A percentile compares a stretch with the other conserved stretches of the same genome.
Evolutionary conservation across 2,888 invertebrate species (phyloP).

Genomic region (Choristoneura rosaceana): DNA sequence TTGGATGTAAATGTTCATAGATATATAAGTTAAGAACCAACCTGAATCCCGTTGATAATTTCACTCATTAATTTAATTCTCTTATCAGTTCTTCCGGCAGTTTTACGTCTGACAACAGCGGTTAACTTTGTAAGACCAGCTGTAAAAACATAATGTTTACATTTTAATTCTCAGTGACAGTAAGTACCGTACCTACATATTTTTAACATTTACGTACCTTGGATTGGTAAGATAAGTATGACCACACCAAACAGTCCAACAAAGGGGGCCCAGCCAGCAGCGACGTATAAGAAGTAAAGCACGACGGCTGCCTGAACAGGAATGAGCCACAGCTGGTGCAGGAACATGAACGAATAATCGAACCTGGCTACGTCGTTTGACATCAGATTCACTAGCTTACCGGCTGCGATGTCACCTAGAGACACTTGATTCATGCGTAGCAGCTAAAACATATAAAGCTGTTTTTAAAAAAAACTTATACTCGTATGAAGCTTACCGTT

Average conservation of each 20-base stretch:
- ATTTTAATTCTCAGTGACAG: neutral
- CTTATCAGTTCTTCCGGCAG: conserved; percentile 92
- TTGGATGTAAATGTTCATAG: neutral
- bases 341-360: conserved; percentile 88
- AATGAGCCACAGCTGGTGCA: conserved; percentile 92
- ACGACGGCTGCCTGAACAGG: conserved; percentile 89
- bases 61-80: conserved; percentile 95
- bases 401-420: conserved; percentile 88
- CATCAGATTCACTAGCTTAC: conserved; percentile 92
- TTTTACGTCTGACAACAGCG: conserved; percentile 73
- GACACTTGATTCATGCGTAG: conserved; percentile 90
- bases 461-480: neutral
- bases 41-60: conserved; percentile 94
- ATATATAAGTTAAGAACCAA: conserved; percentile 54
- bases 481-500: too few species aligned
- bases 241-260: conserved; percentile 79
- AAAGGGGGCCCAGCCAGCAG: conserved; percentile 72
- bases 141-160: conserved; percentile 49
- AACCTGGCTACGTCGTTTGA: conserved; percentile 94
- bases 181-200: neutral
- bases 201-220: conserved; percentile 60
- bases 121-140: conserved; percentile 73
- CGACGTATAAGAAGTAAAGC: conserved; percentile 67
- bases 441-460: conserved; percentile 80
- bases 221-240: conserved; percentile 84